Base-by-base conservation (phyloP, 1,140 invertebrate genomes). In the Papilio glaucus region DNA sequence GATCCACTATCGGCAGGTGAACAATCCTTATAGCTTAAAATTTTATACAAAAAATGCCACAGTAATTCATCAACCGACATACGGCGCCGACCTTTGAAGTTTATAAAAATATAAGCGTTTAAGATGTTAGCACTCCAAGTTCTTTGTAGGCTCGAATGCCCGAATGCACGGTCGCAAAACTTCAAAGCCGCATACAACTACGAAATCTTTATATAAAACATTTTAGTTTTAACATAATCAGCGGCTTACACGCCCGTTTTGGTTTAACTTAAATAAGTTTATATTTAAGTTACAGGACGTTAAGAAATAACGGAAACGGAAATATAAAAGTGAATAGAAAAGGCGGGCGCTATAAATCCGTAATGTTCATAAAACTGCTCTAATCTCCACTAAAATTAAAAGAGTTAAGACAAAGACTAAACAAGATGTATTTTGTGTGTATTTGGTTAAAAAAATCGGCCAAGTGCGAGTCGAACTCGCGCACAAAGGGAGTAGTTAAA, bases 291-390 rank as follows among this genome's bases (percentile, higher is more conserved):
- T 45, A 18, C 7, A 6, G n/a, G 15, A 10, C 21, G 21, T 10
- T 57, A 57, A 12, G 10, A 26, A 26, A 12, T 4, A 4, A 57
- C 42, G 49, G 49, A 57, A 57, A 57, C 21, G 49, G 49, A 57
- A 57, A 57, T 26, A 57, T 57, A 24, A 57, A 57, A 57, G 0
- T 24, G 49, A 26, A 57, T 57, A 57, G 10, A 57, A 57, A 57
- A 10, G 21, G 49, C 12, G 24, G 21, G 10, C 3, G 9, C 21
- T 53, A 53, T 53, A 24, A 57, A 24, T 24, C 21, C 21, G 6
- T 57, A 57, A 26, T 57, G 8, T 26, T 26, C 21, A 26, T 57
- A 57, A 57, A 57, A 53, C 49, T 10, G 21, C 21, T 12, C 10
- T 24, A 57, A 57, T 12, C 49, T 45, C 4, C 6, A 26, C 24